Base-by-base conservation (phyloP, 2,113 vertebrate genomes). In the Budorcas taxicolor region DNA sequence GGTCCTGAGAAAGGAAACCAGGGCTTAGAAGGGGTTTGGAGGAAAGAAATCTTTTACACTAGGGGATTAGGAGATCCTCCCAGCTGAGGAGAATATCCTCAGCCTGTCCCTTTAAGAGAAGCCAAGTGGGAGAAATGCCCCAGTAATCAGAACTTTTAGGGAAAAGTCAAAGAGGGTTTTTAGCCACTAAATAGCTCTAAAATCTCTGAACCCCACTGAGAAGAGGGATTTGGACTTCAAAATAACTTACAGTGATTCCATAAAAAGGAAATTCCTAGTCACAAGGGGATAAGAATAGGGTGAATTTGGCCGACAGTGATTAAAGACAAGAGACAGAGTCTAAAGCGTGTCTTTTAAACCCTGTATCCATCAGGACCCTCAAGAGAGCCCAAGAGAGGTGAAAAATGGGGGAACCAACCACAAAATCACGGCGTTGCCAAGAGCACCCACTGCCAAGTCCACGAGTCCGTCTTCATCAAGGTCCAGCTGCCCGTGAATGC, bases 401-500 rank as follows among this genome's bases (percentile, higher is more conserved):
- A 67, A 62, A 74, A 87, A 67, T 3, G 3, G 60, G 47, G 27
- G 6, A 76, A 99, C 99, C 80, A 60, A 99, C 99, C 99, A 99
- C 11, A 99, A 97, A 55, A 99, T 98, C 95, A 99, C 99, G 0
- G 99, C 99, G 0, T 98, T 99, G 57, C 99, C 99, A 6, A 99
- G 99, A 0, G 99, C 99, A 60, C 99, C 99, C 0, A 99, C 99
- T 1, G 99, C 99, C 97, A 99, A 87, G 97, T 99, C 99, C 25
- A 99, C 98, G 0, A 99, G 99, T 8, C 99, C 99, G 0, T 99
- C 99, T 7, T 99, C 99, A 0, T 99, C 99, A 98, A 99, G 99
- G 97, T 99, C 99, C 99, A 99, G 98, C 55, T 99, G 98, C 16
- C 99, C 99, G 0, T 99, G 99, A 97, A 99, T 99, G 74, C 99